Conservation (phyloP, 2,888 invertebrate genomes). For the Melanchra persicariae region DNA sequence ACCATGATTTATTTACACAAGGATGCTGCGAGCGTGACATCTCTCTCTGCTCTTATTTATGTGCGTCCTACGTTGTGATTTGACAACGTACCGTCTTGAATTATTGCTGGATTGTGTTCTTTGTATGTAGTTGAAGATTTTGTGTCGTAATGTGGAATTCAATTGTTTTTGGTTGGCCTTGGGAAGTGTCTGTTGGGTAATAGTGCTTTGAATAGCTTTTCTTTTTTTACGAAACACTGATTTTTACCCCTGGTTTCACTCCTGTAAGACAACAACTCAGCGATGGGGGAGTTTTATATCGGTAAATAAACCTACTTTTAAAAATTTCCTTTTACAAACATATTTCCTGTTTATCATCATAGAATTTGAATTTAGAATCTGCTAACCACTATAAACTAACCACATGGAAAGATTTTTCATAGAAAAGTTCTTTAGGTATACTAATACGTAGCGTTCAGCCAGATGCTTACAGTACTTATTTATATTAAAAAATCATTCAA, state of each 20-base stretch:
- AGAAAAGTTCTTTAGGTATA: too few relatives aligned
- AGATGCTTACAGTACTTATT: too few relatives aligned
- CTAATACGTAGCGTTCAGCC: too few relatives aligned
- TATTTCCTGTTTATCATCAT: too few relatives aligned
- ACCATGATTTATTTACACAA: constrained; percentile 82
- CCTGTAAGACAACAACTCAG: not conserved
- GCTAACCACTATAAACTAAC: too few relatives aligned
- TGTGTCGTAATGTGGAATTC: constrained; percentile 4
- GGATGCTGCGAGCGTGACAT: constrained; percentile 70
- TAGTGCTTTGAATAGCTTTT: not conserved
- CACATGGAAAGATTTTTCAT: too few relatives aligned
- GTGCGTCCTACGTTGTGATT: constrained; percentile 78
- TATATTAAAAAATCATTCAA: too few relatives aligned
- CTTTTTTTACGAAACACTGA: too few relatives aligned
- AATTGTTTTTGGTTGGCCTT: constrained; percentile 36
- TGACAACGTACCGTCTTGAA: constrained; percentile 75
- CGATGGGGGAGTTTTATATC: too few relatives aligned
- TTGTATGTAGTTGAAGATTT: constrained; percentile 11
- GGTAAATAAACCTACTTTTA: too few relatives aligned
- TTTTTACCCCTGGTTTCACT: not conserved
- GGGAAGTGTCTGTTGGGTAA: not conserved
- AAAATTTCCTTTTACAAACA: too few relatives aligned
- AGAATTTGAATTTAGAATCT: too few relatives aligned
- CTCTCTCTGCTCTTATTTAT: constrained; percentile 76
- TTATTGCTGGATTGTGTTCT: constrained; percentile 66